Base-by-base conservation (phyloP, 1,140 invertebrate species). In the Bombus cullumanus region DNA sequence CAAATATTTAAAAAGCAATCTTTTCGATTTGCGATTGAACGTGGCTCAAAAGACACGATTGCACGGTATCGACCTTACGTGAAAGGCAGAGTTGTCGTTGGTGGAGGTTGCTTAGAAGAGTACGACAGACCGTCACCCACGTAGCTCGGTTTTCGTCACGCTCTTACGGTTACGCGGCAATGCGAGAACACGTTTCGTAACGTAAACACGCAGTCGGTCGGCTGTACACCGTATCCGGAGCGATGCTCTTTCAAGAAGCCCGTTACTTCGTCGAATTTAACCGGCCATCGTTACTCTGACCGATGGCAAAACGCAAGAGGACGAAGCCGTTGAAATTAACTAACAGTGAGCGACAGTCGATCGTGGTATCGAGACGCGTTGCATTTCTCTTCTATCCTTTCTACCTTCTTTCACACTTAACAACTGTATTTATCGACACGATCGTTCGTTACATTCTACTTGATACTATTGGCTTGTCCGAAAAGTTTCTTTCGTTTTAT, bases 131-230 rank as follows among this genome's bases (percentile, higher is more conserved):
- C 62, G 31, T 90, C 74, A 84, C 77, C 53, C 62, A 78, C 79
- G 75, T 81, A 84, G 84, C 69, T 86, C 73, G 68, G 64, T 90
- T 91, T 85, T 83, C 87, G 90, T 90, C 86, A 91, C 90, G 87
- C 87, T 91, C 82, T 90, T 91, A 90, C 87, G 89, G 82, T 79
- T 89, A 85, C 72, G 41, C 89, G 80, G 87, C 82, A 87, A 90
- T 81, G 85, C 80, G 86, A 90, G 87, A 89, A 90, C 88, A 57
- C 75, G 59, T 90, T 77, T 88, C 89, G 81, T 89, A 91, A 91
- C 71, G 78, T 91, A 88, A 91, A 88, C 78, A 84, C 81, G 64
- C 71, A 64, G 73, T 37, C 41, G 64, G 47, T 74, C 64, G 72
- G 57, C 68, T 80, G 28, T 72, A 85, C 68, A 73, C 66, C 68